A percentile compares a stretch with the other conserved stretches of the same genome.
Evolutionary conservation across 2,888 invertebrate species (phyloP).

Genomic region (Acrocera orbiculus): DNA sequence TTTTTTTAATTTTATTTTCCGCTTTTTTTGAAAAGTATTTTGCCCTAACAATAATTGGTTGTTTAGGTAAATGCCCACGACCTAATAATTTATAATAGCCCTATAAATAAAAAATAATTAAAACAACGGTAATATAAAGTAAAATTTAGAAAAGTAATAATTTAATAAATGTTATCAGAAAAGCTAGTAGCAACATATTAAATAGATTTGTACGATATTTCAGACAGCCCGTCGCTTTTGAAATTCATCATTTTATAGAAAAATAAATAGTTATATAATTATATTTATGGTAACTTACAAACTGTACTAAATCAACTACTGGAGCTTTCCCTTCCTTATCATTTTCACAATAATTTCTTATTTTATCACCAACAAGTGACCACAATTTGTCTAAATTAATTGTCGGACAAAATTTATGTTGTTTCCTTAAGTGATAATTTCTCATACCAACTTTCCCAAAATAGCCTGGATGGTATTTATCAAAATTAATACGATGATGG

Average conservation of each 20-base stretch:
- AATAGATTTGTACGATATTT: too few relatives aligned
- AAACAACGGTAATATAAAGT: too few relatives aligned
- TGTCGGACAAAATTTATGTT: slow-evolving; percentile 82
- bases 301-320: slow-evolving; percentile 89
- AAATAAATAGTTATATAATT: background rate
- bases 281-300: too few relatives aligned
- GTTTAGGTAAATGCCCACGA: slow-evolving; percentile 89
- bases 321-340: slow-evolving; percentile 79
- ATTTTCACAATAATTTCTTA: slow-evolving; percentile 64
- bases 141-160: too few relatives aligned
- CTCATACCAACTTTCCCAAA: slow-evolving; percentile 99
- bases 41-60: slow-evolving; percentile 97
- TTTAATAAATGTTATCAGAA: too few relatives aligned
- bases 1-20: slow-evolving; percentile 93
- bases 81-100: slow-evolving; percentile 97
- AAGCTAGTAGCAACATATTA: too few relatives aligned
- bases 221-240: too few relatives aligned
- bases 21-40: slow-evolving; percentile 97
- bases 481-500: slow-evolving; percentile 98
- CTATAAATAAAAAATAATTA: slow-evolving; percentile 36
- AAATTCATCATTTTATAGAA: slow-evolving; percentile 3
- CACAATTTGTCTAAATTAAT: slow-evolving; percentile 94
- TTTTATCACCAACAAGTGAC: slow-evolving; percentile 88
- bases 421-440: slow-evolving; percentile 84
- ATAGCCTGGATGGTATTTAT: slow-evolving; percentile 99